Evolutionary conservation across 2,113 vertebrate genomes (phyloP), one percentile per base, ranked within the genome.

Genomic region (Tetrao urogallus): DNA sequence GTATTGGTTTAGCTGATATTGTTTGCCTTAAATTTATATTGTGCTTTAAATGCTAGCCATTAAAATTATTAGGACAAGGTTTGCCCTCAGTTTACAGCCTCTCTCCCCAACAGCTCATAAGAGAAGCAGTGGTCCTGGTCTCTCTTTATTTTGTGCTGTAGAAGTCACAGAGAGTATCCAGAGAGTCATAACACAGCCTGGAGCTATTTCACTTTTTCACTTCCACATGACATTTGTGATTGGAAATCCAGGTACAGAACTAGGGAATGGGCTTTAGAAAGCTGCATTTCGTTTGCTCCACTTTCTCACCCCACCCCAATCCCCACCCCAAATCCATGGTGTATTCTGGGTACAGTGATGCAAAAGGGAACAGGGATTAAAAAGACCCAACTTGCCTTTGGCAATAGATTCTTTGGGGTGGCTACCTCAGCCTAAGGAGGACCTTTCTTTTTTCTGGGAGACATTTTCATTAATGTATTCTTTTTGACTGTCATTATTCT

Each of bases 21-120:
- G 85, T 94, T 95, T 94, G 85, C 89, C 92, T 81, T 94, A 95
- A 96, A 95, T 89, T 86, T 92, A 96, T 92, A 93, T 63, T 86
- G 56, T 89, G 89, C 91, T 94, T 94, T 92, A 95, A 97, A 92
- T 83, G 69, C 48, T 92, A 89, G n/a, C 48, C 85, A 65, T 91
- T 91, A 94, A 94, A 94, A 89, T 94, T 91, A 91, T 88, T 82
- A 92, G 88, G 93, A 72, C 65, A 77, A 77, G 65, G 40, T 91
- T 86, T 86, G 88, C 69, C 91, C 82, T 90, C 69, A 48, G 66
- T 94, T 97, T 94, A 95, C 79, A 75, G 60, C 72, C 85, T 72
- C 61, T 77, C 65, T 92, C 57, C 61, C 72, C 52, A 86, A 61
- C 48, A 96, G 72, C 56, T 94, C 28, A 0, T 66, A 65, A 56